Evolutionary conservation across 2,888 invertebrate genomes (phyloP).

Genomic region (Dynastes maya): DNA sequence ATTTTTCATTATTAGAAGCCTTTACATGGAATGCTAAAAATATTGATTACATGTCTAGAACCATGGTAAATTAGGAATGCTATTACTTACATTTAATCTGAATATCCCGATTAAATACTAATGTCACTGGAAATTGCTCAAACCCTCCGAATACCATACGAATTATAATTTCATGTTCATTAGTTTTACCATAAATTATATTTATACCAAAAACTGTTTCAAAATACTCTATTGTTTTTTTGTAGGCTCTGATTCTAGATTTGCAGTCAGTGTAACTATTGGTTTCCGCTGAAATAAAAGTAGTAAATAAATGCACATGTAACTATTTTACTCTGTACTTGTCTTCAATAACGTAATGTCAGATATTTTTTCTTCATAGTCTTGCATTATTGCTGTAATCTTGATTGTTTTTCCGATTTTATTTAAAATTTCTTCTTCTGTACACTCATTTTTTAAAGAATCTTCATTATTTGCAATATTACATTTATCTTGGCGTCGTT

Average conservation of each 20-base stretch:
- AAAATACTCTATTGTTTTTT: conserved; percentile 20
- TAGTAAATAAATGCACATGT: not conserved
- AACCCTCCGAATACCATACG: not conserved
- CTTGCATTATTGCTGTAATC: not conserved
- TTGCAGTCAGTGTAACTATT: not conserved
- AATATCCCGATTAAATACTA: conserved; percentile 12
- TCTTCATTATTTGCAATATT: not conserved
- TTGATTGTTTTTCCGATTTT: not conserved
- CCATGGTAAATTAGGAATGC: not conserved
- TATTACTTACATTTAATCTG: conserved; percentile 20
- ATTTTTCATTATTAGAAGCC: not conserved
- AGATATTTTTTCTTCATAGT: not conserved
- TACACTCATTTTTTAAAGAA: not conserved
- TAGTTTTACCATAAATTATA: not conserved
- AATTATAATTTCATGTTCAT: conserved; percentile 6
- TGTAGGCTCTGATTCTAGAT: conserved; percentile 13
- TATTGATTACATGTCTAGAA: not conserved
- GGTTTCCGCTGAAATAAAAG: conserved; percentile 5
- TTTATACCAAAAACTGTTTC: conserved; percentile 15
- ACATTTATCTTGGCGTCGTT: not conserved
- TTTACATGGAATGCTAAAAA: conserved; percentile 29
- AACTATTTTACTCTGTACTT: conserved; percentile 7
- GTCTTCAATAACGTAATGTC: not conserved
- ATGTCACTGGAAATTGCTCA: not conserved
- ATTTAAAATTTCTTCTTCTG: not conserved